Evolutionary conservation across 2,113 vertebrate species (phyloP).

Genomic region (Aplodontia rufa): DNA sequence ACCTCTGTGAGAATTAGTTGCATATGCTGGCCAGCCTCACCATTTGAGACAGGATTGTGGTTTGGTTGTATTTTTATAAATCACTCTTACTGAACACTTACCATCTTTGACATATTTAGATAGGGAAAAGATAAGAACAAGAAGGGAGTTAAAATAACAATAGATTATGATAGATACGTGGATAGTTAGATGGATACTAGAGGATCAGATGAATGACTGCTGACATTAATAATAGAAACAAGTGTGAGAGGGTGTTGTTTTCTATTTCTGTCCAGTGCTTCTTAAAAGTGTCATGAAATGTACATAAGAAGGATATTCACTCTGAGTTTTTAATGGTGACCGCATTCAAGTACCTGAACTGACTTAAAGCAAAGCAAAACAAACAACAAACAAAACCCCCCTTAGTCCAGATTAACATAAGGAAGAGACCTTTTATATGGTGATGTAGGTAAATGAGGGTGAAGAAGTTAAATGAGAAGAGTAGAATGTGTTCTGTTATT

Average conservation of each 20-base stretch:
- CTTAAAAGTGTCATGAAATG: constrained; percentile 47
- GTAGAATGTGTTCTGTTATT: not conserved
- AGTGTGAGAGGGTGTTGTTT: constrained; percentile 52
- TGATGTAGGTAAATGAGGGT: too few relatives aligned
- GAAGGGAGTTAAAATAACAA: constrained; percentile 38
- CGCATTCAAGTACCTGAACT: constrained; percentile 1
- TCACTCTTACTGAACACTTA: constrained; percentile 70
- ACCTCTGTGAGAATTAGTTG: constrained; percentile 87
- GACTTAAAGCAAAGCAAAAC: not conserved
- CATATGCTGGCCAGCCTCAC: constrained; percentile 84
- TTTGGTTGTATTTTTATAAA: constrained; percentile 74
- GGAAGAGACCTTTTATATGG: not conserved
- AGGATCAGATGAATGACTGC: constrained; percentile 35
- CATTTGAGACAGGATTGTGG: constrained; percentile 77
- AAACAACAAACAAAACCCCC: not conserved
- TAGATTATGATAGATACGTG: constrained; percentile 16
- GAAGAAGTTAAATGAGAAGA: not conserved
- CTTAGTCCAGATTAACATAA: not conserved
- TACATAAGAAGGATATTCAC: constrained; percentile 37
- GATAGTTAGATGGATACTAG: not conserved
- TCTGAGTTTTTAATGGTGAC: not conserved
- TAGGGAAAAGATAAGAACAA: constrained; percentile 33
- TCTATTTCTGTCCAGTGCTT: constrained; percentile 1
- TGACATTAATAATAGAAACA: constrained; percentile 57
- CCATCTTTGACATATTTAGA: constrained; percentile 67